Percentiles rank a stretch among this genome's conserved stretches.
These are phyloP conservation scores for Mastomys coucha DNA, from an alignment of 2,113 vertebrate species.

Conservation along the genomic window DNA sequence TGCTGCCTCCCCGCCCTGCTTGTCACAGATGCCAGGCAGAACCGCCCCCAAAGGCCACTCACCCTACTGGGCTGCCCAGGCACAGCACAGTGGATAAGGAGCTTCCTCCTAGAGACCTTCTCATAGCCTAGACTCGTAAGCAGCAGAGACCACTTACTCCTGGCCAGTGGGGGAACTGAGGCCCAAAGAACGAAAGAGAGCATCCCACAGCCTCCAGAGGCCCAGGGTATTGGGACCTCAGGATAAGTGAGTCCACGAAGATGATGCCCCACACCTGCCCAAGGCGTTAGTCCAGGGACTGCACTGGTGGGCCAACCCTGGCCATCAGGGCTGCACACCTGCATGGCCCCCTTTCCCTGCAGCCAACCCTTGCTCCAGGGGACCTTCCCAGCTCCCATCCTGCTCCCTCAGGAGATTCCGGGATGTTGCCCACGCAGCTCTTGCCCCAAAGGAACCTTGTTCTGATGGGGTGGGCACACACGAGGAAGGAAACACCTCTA, in stretches of 20 bases:
- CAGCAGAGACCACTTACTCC: background rate
- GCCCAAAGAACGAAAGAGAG: background rate
- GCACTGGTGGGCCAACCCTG: background rate
- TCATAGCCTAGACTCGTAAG: background rate
- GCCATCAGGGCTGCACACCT: background rate
- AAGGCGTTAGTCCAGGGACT: background rate
- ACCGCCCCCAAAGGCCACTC: conserved; percentile 37
- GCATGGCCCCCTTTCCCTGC: fast-evolving
- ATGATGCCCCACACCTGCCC: background rate
- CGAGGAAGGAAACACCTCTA: conserved; percentile 58
- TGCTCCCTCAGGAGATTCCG: conserved; percentile 30
- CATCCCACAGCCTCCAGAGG: background rate
- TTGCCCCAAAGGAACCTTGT: conserved; percentile 31
- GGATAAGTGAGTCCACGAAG: background rate
- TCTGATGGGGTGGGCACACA: conserved; percentile 54
- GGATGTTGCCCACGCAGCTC: background rate
- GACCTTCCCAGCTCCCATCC: background rate
- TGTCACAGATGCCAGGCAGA: conserved; percentile 64
- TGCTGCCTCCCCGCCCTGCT: conserved; percentile 48
- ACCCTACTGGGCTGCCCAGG: background rate
- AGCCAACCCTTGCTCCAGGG: background rate
- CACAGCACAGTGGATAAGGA: background rate
- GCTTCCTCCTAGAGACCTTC: background rate
- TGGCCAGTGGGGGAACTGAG: background rate
- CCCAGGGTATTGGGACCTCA: no score